Conservation (phyloP, 2,797 vertebrate species). For the Scomberomorus guttatus region DNA sequence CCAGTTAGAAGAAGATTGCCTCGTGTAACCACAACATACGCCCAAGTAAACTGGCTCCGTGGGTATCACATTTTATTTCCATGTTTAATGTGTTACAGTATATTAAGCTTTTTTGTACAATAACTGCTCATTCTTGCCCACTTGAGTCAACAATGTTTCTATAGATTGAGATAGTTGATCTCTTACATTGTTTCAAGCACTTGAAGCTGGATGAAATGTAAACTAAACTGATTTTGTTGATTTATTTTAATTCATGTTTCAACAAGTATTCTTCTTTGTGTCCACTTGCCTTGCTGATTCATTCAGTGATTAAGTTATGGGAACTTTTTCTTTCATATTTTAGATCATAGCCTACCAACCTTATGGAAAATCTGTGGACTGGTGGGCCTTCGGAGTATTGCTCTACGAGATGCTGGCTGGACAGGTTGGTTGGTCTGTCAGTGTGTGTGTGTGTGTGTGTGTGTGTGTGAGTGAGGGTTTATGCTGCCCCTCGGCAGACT, state of each 20-base stretch:
- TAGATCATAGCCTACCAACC: conserved; percentile 99
- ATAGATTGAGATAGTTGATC: too few relatives aligned
- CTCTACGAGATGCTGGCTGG: conserved; percentile 99
- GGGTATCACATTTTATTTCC: too few relatives aligned
- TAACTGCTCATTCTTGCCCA: too few relatives aligned
- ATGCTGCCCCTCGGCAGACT: too few relatives aligned
- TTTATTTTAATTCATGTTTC: neutral
- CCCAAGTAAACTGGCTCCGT: too few relatives aligned
- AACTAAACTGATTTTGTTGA: neutral
- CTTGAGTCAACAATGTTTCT: too few relatives aligned
- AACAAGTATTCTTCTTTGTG: neutral
- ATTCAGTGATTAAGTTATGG: neutral
- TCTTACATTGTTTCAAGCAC: too few relatives aligned
- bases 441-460: conserved; percentile 8
- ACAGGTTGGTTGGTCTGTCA: conserved; percentile 87
- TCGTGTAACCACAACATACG: too few relatives aligned
- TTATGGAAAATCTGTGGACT: conserved; percentile 97
- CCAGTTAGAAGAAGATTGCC: too few relatives aligned
- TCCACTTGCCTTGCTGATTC: neutral
- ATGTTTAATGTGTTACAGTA: too few relatives aligned
- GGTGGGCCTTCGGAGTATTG: conserved; percentile 98
- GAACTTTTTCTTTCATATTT: conserved; percentile 67
- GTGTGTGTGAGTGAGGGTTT: neutral
- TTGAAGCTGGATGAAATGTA: too few relatives aligned
- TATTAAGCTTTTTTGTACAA: too few relatives aligned